Evolutionary conservation across 2,888 invertebrate species (phyloP).

Genomic region (Conops quadrifasciatus): DNA sequence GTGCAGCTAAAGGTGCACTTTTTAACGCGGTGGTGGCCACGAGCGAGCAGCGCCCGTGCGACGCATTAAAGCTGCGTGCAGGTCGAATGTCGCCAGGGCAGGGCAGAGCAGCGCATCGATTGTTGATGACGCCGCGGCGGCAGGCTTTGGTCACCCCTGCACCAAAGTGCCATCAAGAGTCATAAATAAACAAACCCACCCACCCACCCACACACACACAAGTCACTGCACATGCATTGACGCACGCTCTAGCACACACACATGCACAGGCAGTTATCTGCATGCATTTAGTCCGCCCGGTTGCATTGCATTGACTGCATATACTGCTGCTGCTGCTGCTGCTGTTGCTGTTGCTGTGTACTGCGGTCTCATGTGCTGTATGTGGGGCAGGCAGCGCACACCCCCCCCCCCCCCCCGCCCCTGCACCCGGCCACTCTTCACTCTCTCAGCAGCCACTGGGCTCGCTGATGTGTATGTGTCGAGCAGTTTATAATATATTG

Average conservation of each 20-base stretch:
- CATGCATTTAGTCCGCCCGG: neutral
- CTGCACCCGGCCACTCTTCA: neutral
- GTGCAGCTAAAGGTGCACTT: neutral
- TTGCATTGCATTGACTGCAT: constrained; percentile 5
- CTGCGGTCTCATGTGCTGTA: neutral
- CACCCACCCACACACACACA: neutral
- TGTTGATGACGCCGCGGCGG: neutral
- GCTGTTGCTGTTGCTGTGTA: neutral
- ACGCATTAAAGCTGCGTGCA: too few species aligned
- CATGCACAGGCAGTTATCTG: neutral
- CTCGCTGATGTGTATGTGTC: neutral
- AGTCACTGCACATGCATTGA: too few species aligned
- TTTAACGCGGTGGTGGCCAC: too few species aligned
- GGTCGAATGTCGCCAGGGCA: too few species aligned
- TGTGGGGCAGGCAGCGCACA: constrained; percentile 1
- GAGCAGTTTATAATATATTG: too few species aligned
- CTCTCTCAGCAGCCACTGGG: too few species aligned
- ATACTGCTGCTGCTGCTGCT: too few species aligned
- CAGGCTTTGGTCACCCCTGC: too few species aligned
- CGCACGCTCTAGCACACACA: neutral
- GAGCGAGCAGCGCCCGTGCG: too few species aligned
- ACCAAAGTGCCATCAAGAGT: neutral
- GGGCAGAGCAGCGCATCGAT: too few species aligned
- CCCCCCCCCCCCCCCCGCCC: too few species aligned
- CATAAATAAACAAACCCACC: neutral